A percentile compares a stretch with the other conserved stretches of the same genome.
Evolutionary conservation across 2,113 vertebrate genomes (phyloP).

Genomic region (Mastomys coucha): DNA sequence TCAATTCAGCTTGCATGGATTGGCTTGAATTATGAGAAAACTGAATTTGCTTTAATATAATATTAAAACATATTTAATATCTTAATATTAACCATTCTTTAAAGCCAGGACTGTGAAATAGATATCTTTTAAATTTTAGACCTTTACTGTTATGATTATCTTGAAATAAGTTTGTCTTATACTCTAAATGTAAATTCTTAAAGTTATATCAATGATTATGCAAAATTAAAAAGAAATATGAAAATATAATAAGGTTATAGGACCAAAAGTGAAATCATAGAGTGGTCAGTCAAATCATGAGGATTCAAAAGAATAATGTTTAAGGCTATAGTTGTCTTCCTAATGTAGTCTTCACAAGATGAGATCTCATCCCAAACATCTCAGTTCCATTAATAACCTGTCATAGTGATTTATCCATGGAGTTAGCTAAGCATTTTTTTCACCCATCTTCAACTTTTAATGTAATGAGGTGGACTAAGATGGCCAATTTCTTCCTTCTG

Average conservation of each 20-base stretch:
- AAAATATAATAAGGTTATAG: not conserved
- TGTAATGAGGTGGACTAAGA: conserved; percentile 44
- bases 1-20: not conserved
- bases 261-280: not conserved
- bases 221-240: not conserved
- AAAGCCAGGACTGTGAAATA: not conserved
- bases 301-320: not conserved
- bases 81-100: conserved; percentile 7
- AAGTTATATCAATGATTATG: not conserved
- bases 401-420: not conserved
- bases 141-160: not conserved
- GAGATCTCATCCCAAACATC: not conserved
- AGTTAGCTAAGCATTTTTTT: conserved; percentile 43
- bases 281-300: not conserved
- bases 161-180: conserved; percentile 18
- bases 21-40: conserved; percentile 30
- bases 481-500: not conserved
- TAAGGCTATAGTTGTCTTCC: not conserved
- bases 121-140: not conserved
- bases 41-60: not conserved
- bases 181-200: conserved; percentile 16
- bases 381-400: conserved; percentile 42
- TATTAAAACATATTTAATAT: conserved; percentile 23
- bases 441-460: conserved; percentile 37
- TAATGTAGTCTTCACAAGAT: not conserved